phyloP scores from a whole-genome alignment of 2,113 vertebrate species.

The Cyprinodon variegatus region DNA sequence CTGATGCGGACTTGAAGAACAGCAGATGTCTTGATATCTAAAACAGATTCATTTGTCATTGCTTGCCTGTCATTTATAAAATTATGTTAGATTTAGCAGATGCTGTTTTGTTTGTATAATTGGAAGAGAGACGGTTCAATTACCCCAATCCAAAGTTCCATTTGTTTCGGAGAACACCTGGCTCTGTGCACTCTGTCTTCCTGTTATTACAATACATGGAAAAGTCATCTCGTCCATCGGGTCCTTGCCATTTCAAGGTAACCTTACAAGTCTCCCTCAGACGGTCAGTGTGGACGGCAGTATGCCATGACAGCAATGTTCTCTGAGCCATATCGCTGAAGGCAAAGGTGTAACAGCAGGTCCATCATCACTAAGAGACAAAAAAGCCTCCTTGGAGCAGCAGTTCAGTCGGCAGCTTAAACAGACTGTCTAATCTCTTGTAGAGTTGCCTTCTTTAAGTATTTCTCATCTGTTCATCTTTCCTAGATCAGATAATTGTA shows the following conservation, averaged over 20 bases:
- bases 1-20: constrained; percentile 42
- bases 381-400: constrained; percentile 39
- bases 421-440: constrained; percentile 3
- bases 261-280: constrained; percentile 54
- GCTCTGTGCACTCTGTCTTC: constrained; percentile 17
- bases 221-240: constrained; percentile 63
- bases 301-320: constrained; percentile 29
- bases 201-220: constrained; percentile 38
- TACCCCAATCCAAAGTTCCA: constrained; percentile 14
- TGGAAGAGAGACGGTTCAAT: constrained; percentile 55
- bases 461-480: not conserved
- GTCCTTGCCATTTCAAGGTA: constrained; percentile 64
- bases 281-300: constrained; percentile 24
- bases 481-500: not conserved
- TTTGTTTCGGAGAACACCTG: constrained; percentile 43
- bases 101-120: constrained; percentile 54
- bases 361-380: constrained; percentile 49
- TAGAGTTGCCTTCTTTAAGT: constrained; percentile 1
- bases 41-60: constrained; percentile 21
- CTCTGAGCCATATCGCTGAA: constrained; percentile 52
- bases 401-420: constrained; percentile 31
- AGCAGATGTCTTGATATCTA: constrained; percentile 44
- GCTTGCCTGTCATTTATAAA: constrained; percentile 51
- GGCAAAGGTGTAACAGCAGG: constrained; percentile 61
- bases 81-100: constrained; percentile 50